Evolutionary conservation across 2,797 vertebrate genomes (phyloP).

Genomic region (Clarias laeviceps): DNA sequence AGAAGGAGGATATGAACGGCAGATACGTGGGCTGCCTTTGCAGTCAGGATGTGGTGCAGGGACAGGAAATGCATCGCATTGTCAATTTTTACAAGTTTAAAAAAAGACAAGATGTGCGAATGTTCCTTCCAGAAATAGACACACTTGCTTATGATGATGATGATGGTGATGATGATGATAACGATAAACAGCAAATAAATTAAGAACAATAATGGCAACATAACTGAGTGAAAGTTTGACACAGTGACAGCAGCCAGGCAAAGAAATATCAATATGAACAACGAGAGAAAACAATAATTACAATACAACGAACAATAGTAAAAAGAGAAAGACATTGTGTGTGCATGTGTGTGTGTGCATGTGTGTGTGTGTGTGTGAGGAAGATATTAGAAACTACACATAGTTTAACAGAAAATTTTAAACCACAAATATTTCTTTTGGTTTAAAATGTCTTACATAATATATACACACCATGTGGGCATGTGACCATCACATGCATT

Average conservation of each 20-base stretch:
- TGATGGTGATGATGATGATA: neutral
- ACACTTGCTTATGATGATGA: neutral
- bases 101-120: constrained; percentile 25
- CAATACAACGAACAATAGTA: neutral
- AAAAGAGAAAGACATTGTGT: neutral
- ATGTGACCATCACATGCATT: neutral
- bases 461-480: neutral
- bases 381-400: too few relatives aligned
- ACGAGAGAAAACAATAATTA: neutral
- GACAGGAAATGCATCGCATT: constrained; percentile 65
- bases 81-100: constrained; percentile 58
- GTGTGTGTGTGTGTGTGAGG: neutral
- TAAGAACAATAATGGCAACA: neutral
- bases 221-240: neutral
- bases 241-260: neutral
- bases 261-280: neutral
- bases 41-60: constrained; percentile 69
- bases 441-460: neutral
- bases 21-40: constrained; percentile 48
- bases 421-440: neutral
- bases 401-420: neutral
- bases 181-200: neutral
- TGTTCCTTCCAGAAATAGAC: constrained; percentile 23
- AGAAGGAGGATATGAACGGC: constrained; percentile 24
- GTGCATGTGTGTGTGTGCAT: neutral